Evolutionary conservation across 2,797 vertebrate genomes (phyloP), one percentile per base, ranked within the genome.

Genomic region (Bradypodion ventrale): DNA sequence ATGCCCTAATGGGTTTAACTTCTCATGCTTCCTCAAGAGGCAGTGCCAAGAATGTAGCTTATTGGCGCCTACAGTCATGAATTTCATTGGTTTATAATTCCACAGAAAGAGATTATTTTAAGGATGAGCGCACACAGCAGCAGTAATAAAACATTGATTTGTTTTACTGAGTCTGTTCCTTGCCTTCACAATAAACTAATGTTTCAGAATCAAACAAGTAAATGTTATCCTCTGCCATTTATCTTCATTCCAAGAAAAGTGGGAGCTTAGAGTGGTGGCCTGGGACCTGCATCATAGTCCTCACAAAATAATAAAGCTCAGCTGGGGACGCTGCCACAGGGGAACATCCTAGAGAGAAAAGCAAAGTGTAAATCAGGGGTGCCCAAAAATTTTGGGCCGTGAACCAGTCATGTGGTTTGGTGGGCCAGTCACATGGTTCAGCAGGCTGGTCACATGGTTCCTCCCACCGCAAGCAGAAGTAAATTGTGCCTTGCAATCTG

Each of bases 1-100:
- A 13, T 29, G 70, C 85, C 66, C 85, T 84, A 75, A 80, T 49
- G 82, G 69, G 42, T 46, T 37, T 60, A 23, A 49, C 46, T 49
- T 0, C 0, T 56, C 73, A 80, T 15, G 12, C 52, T 16, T 62
- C n/a, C 65, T 70, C 49, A 76, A 44, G 74, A 81, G 1, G 78
- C 15, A 52, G 7, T 12, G 32, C 46, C 49, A 69, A 73, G 68
- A 49, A 86, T n/a, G 75, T 80, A 86, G 59, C 27, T 63, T 75
- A 60, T 46, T 13, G 0, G 27, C 5, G 80, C 75, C 23, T 78
- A 32, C 32, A 85, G 52, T 46, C 40, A 23, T 68, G 19, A 68
- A 9, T 68, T 68, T 19, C 21, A 35, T 68, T 68, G 66, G 32
- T 68, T 68, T 8, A 37, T n/a, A 49, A 68, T 35, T 68, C 8